Evolutionary conservation across 2,797 vertebrate genomes (phyloP).

Genomic region (Okamejei kenojei): DNA sequence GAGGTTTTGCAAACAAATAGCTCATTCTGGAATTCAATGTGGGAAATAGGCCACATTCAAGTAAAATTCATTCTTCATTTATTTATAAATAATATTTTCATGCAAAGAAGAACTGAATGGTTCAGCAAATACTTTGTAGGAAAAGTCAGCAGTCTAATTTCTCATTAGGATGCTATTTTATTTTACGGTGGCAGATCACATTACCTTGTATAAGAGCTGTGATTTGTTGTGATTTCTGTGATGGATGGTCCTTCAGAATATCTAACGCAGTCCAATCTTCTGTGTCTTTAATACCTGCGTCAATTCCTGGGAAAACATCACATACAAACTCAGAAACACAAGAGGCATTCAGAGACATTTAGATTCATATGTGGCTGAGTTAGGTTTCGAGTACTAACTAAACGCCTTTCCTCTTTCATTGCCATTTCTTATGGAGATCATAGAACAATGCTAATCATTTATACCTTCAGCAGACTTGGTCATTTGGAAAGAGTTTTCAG

Average conservation of each 20-base stretch:
- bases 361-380: background rate
- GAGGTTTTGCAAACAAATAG: background rate
- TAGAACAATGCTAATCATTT: background rate
- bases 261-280: conserved; percentile 85
- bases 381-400: background rate
- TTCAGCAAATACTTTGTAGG: background rate
- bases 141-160: background rate
- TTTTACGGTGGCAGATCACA: background rate
- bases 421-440: background rate
- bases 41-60: background rate
- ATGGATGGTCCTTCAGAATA: conserved; percentile 84
- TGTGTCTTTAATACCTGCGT: conserved; percentile 78
- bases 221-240: conserved; percentile 89
- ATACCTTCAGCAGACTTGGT: background rate
- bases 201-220: conserved; percentile 84
- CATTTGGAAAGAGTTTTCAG: background rate
- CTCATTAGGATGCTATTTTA: background rate
- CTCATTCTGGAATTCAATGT: background rate
- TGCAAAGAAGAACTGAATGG: background rate
- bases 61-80: background rate
- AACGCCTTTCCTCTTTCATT: background rate
- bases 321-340: background rate
- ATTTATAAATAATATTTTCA: background rate
- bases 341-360: background rate
- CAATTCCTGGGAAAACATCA: conserved; percentile 70